Percentiles rank a stretch among this genome's conserved stretches.
phyloP scores from a whole-genome alignment of 2,797 vertebrate species.

The Xiphorhynchus erythropygius region DNA sequence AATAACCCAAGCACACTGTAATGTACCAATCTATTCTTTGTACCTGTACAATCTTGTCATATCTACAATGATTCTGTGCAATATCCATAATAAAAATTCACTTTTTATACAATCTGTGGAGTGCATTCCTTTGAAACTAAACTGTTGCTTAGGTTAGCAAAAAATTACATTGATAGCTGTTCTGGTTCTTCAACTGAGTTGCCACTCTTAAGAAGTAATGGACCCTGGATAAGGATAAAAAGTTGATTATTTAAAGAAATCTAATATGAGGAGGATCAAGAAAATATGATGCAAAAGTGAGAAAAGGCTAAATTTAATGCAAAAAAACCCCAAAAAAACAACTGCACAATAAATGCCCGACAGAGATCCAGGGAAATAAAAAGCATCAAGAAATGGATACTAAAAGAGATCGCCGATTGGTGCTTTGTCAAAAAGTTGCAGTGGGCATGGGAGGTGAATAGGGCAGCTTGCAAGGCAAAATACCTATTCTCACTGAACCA shows the following conservation, averaged over 20 bases:
- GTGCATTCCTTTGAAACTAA: background rate
- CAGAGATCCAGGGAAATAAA: background rate
- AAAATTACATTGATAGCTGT: background rate
- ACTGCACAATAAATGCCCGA: background rate
- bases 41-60: background rate
- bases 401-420: background rate
- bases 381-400: background rate
- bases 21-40: background rate
- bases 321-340: background rate
- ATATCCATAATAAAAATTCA: background rate
- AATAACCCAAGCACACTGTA: background rate
- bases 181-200: background rate
- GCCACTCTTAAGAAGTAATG: background rate
- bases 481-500: background rate
- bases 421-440: too few relatives aligned
- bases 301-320: background rate
- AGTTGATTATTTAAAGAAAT: background rate
- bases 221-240: background rate
- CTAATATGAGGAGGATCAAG: background rate
- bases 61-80: background rate
- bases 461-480: background rate
- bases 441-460: accelerated
- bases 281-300: background rate
- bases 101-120: accelerated
- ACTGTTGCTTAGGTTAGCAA: background rate